phyloP scores from a whole-genome alignment of 2,113 vertebrate genomes.

The Chroicocephalus ridibundus region DNA sequence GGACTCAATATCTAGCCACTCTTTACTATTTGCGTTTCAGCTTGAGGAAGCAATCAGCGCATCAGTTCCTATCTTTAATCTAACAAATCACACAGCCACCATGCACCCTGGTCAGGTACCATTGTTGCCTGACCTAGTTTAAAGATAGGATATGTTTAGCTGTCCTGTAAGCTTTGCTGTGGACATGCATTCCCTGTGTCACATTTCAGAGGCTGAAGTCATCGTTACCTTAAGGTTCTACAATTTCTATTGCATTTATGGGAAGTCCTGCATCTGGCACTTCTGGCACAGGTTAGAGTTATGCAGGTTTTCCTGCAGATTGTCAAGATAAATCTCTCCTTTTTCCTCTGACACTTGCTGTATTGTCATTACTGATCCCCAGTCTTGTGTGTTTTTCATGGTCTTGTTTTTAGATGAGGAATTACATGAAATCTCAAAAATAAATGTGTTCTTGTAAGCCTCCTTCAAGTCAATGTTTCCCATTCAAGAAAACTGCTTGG shows the following conservation, averaged over 20 bases:
- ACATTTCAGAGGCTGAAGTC: not conserved
- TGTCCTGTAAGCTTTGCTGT: not conserved
- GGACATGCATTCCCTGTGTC: not conserved
- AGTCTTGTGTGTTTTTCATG: not conserved
- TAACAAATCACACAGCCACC: not conserved
- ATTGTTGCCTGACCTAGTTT: not conserved
- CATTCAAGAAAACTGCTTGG: not conserved
- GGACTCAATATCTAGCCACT: not conserved
- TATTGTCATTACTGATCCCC: not conserved
- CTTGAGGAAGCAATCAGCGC: not conserved
- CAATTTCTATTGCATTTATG: not conserved
- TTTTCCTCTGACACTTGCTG: not conserved
- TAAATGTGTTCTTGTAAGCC: not conserved
- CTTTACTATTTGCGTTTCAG: not conserved
- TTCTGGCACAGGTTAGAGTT: not conserved
- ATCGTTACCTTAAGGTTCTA: not conserved
- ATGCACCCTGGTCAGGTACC: not conserved
- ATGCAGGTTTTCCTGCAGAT: not conserved
- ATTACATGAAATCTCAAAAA: not conserved
- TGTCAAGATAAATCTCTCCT: not conserved
- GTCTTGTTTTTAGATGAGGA: not conserved
- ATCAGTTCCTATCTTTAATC: not conserved
- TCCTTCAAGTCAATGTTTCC: not conserved
- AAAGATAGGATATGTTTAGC: not conserved
- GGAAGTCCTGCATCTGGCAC: not conserved